Evolutionary conservation across 2,888 invertebrate genomes (phyloP).

Genomic region (Bombylius discolor): DNA sequence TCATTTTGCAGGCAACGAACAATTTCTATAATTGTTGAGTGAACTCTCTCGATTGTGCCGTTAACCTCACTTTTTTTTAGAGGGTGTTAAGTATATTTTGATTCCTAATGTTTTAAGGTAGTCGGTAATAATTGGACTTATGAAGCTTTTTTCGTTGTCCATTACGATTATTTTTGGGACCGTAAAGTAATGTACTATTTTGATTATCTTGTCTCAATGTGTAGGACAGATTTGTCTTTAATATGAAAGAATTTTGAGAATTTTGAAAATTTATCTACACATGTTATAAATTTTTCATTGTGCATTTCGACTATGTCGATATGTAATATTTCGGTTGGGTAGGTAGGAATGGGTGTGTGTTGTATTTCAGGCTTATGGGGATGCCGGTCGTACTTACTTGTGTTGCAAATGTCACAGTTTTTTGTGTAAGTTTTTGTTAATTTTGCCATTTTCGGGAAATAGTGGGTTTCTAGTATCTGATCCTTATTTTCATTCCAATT

Average conservation of each 20-base stretch:
- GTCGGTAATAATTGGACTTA: constrained; percentile 11
- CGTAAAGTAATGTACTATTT: constrained; percentile 10
- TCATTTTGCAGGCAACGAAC: constrained; percentile 10
- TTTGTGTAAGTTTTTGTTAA: neutral
- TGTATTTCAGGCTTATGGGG: neutral
- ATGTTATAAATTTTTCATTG: neutral
- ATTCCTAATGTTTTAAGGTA: constrained; percentile 13
- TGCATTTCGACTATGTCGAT: neutral
- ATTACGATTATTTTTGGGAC: constrained; percentile 12
- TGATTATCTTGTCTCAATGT: constrained; percentile 11
- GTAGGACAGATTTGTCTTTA: constrained; percentile 8
- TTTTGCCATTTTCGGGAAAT: neutral
- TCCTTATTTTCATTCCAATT: constrained; percentile 7
- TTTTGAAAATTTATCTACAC: neutral
- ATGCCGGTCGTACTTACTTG: neutral
- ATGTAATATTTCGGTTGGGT: neutral
- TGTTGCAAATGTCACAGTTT: neutral
- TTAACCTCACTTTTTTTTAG: constrained; percentile 15
- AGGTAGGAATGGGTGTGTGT: neutral
- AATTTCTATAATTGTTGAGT: constrained; percentile 12
- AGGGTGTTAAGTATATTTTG: constrained; percentile 10
- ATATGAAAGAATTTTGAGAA: neutral
- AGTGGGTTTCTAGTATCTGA: constrained; percentile 6
- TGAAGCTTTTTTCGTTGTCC: constrained; percentile 13
- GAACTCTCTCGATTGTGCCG: constrained; percentile 11